A percentile compares a stretch with the other conserved stretches of the same genome.
Conservation (phyloP, 2,888 invertebrate species). For the Spilosoma lubricipeda region DNA sequence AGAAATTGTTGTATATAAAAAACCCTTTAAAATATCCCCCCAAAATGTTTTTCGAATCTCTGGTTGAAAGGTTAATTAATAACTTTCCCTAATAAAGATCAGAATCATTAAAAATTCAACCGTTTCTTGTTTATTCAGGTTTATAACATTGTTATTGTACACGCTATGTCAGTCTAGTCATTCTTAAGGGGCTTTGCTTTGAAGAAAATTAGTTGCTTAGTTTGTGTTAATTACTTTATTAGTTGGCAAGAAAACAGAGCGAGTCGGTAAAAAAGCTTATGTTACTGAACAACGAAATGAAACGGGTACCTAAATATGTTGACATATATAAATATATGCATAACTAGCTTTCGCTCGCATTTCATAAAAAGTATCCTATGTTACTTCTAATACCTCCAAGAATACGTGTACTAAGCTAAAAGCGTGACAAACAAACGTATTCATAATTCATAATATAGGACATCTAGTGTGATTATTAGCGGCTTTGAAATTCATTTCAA, state of each 20-base stretch:
- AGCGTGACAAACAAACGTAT: too few species aligned
- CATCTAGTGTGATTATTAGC: too few species aligned
- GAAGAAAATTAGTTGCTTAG: conserved; percentile 20
- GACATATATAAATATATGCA: too few species aligned
- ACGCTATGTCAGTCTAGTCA: conserved; percentile 31
- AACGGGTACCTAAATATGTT: too few species aligned
- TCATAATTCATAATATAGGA: too few species aligned
- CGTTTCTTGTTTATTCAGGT: conserved; percentile 29
- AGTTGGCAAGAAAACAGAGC: background rate
- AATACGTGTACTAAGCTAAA: too few species aligned
- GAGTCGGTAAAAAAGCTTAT: too few species aligned
- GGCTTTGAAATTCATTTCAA: too few species aligned
- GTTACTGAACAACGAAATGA: too few species aligned
- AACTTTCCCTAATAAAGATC: conserved; percentile 39
- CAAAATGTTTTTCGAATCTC: conserved; percentile 8
- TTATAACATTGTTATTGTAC: conserved; percentile 29
- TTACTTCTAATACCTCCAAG: too few species aligned
- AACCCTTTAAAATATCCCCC: background rate
- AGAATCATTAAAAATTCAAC: conserved; percentile 45
- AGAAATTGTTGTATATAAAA: background rate
- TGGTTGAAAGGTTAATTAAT: conserved; percentile 35
- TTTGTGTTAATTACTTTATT: background rate
- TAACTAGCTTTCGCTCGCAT: too few species aligned
- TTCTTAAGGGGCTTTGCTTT: conserved; percentile 21
- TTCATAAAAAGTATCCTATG: too few species aligned